Evolutionary conservation across 1,140 invertebrate species (phyloP).

Genomic region (Holcopasites calliopsidis): DNA sequence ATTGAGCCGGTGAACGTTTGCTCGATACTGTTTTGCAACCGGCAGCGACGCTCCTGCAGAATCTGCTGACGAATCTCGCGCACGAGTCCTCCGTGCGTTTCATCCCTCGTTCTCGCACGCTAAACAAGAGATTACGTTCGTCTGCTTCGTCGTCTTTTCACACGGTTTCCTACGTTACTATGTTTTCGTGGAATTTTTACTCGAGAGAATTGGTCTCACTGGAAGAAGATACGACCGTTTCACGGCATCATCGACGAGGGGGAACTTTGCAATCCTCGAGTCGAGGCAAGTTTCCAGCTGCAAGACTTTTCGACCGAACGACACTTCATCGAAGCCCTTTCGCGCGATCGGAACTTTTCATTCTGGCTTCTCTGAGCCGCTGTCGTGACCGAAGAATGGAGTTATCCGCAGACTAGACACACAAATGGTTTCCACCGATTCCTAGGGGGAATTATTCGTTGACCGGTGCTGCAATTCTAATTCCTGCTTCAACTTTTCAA

Average conservation of each 20-base stretch:
- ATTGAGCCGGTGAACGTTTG: background rate
- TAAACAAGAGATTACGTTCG: background rate
- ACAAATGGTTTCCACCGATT: constrained; percentile 34
- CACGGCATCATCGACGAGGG: constrained; percentile 25
- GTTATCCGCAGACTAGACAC: constrained; percentile 16
- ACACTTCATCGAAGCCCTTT: constrained; percentile 54
- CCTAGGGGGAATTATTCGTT: constrained; percentile 1
- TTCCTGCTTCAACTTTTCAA: background rate
- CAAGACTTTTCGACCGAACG: constrained; percentile 44
- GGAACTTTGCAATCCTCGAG: constrained; percentile 47
- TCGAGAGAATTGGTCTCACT: too few species aligned
- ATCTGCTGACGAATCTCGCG: background rate
- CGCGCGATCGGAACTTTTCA: constrained; percentile 49
- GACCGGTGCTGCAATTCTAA: background rate
- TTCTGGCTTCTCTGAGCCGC: constrained; percentile 30
- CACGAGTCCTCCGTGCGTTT: background rate
- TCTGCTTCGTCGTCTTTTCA: too few species aligned
- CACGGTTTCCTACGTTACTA: background rate
- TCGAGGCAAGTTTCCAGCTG: constrained; percentile 29
- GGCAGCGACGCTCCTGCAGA: background rate
- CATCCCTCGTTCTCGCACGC: constrained; percentile 7
- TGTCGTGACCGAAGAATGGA: constrained; percentile 28
- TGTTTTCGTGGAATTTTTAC: constrained; percentile 7
- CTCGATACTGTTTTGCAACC: background rate
- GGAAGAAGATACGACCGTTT: background rate